A percentile compares a stretch with the other conserved stretches of the same genome.
Conservation (phyloP, 2,888 invertebrate species). For the Apeira syringaria region DNA sequence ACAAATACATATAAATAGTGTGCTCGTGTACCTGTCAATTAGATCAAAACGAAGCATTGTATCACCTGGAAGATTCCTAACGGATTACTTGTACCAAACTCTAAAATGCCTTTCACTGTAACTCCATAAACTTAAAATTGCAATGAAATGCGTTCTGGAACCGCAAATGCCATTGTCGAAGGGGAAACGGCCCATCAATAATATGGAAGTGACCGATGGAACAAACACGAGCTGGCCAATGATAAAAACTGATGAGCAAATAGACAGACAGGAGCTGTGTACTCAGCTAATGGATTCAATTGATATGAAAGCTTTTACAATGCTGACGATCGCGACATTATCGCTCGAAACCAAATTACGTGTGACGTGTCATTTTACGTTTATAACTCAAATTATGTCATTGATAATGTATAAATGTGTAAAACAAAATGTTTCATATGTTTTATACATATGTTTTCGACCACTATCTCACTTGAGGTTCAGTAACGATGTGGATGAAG, state of each 20-base stretch:
- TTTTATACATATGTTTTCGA: too few species aligned
- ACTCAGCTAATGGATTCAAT: constrained; percentile 83
- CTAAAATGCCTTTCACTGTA: constrained; percentile 7
- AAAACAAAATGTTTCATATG: too few species aligned
- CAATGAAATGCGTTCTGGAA: constrained; percentile 43
- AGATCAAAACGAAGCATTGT: too few species aligned
- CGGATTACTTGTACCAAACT: constrained; percentile 6
- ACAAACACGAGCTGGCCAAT: constrained; percentile 79
- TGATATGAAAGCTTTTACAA: constrained; percentile 83
- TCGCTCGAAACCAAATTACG: constrained; percentile 35
- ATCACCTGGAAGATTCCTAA: too few species aligned
- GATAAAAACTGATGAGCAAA: constrained; percentile 83
- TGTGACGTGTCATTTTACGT: constrained; percentile 20
- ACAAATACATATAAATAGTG: too few species aligned
- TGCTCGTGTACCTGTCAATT: too few species aligned
- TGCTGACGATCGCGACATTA: constrained; percentile 70
- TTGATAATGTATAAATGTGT: too few species aligned
- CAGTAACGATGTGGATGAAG: too few species aligned
- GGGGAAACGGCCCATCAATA: constrained; percentile 76
- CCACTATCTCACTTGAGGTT: too few species aligned
- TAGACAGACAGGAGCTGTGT: constrained; percentile 79
- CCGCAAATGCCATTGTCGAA: constrained; percentile 48
- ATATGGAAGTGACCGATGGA: constrained; percentile 78
- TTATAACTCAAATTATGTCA: constrained; percentile 10
- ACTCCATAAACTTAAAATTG: constrained; percentile 36